Percentiles rank a stretch among this genome's conserved stretches.
phyloP scores from a whole-genome alignment of 2,888 invertebrate genomes.

The Mellilla xanthometata region DNA sequence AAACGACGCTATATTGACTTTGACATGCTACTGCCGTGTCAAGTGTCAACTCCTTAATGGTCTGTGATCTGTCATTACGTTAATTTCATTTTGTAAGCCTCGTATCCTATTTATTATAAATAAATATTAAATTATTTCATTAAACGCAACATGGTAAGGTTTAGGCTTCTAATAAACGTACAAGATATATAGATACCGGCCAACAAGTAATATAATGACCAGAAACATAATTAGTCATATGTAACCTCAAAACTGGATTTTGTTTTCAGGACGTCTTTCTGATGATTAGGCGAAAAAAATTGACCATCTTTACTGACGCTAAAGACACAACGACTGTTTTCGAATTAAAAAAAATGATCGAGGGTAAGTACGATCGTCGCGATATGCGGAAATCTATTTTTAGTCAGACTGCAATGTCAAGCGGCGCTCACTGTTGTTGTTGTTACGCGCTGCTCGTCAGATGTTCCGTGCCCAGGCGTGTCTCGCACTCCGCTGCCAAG shows the following conservation, averaged over 20 bases:
- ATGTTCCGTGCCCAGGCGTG: too few relatives aligned
- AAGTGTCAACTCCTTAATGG: constrained; percentile 1
- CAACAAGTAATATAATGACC: too few relatives aligned
- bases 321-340: constrained; percentile 96
- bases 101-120: constrained; percentile 66
- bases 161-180: neutral
- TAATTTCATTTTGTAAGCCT: constrained; percentile 75
- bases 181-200: neutral
- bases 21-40: too few relatives aligned
- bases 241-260: constrained; percentile 78
- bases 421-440: constrained; percentile 55
- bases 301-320: constrained; percentile 98
- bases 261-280: constrained; percentile 97
- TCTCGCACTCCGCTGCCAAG: too few relatives aligned
- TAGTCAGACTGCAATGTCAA: constrained; percentile 69
- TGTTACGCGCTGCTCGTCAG: constrained; percentile 50
- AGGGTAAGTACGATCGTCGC: constrained; percentile 85
- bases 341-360: constrained; percentile 98
- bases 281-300: constrained; percentile 98
- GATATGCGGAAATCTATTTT: constrained; percentile 65
- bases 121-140: constrained; percentile 64
- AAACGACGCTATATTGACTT: too few relatives aligned
- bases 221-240: constrained; percentile 21
- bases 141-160: constrained; percentile 69
- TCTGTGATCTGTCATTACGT: constrained; percentile 58